phyloP scores from a whole-genome alignment of 2,797 vertebrate species.

The Microctenopoma steveboyesi region DNA sequence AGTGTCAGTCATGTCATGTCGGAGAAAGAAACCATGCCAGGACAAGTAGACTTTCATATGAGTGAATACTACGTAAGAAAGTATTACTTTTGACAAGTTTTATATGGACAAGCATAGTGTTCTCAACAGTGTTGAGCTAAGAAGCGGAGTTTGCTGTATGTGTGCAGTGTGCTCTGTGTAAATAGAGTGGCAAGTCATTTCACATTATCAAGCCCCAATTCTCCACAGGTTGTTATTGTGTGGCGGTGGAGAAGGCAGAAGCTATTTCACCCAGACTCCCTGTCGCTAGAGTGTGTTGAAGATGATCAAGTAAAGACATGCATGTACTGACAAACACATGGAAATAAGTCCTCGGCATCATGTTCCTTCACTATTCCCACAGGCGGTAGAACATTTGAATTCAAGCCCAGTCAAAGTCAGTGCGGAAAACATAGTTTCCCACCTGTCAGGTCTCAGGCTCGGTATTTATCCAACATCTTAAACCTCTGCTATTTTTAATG shows the following conservation, averaged over 20 bases:
- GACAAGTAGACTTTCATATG: constrained; percentile 8
- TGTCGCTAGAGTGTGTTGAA: background rate
- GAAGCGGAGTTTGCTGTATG: background rate
- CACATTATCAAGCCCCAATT: background rate
- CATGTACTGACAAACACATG: background rate
- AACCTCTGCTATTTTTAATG: too few species aligned
- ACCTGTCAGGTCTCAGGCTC: background rate
- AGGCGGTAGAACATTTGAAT: background rate
- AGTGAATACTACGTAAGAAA: background rate
- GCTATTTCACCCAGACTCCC: background rate
- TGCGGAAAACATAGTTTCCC: background rate
- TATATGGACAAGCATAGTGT: background rate
- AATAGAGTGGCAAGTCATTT: background rate
- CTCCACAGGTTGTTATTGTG: background rate
- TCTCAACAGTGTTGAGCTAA: background rate
- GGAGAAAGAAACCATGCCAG: background rate
- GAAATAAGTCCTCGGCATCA: background rate
- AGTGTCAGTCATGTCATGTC: constrained; percentile 12
- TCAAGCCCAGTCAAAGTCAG: background rate
- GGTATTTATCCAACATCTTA: background rate
- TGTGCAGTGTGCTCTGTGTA: too few species aligned
- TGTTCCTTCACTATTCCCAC: background rate
- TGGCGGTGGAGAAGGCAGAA: background rate
- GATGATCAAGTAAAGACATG: constrained; percentile 3
- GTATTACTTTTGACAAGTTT: background rate